Evolutionary conservation across 2,113 vertebrate genomes (phyloP).

Genomic region (Cyrtonyx montezumae): DNA sequence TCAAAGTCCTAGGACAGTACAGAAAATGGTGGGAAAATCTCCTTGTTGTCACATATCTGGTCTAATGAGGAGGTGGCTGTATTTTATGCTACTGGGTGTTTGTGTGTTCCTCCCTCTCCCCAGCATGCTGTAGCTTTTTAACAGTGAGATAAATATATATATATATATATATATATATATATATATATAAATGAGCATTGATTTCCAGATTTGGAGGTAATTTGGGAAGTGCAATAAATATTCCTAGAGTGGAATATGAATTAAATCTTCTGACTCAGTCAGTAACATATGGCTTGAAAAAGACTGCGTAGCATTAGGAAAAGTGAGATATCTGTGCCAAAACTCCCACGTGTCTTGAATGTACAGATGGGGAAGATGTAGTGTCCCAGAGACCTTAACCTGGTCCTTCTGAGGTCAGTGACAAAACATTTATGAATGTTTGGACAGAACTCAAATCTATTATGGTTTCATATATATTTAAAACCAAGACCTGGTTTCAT

Average conservation of each 20-base stretch:
- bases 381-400: not conserved
- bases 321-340: not conserved
- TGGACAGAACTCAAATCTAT: not conserved
- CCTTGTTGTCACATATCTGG: not conserved
- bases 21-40: not conserved
- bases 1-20: not conserved
- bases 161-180: not conserved
- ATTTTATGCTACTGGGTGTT: not conserved
- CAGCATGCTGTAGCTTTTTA: not conserved
- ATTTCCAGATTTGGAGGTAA: slow-evolving; percentile 5
- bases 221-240: slow-evolving; percentile 52
- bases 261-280: slow-evolving; percentile 39
- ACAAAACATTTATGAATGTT: not conserved
- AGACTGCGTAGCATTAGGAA: not conserved
- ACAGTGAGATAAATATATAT: not conserved
- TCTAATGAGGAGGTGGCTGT: not conserved
- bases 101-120: not conserved
- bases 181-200: not conserved
- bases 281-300: slow-evolving; percentile 47
- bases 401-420: not conserved
- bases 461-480: not conserved
- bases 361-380: not conserved
- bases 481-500: not conserved
- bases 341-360: not conserved
- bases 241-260: not conserved